These are phyloP conservation scores for Lagodon rhomboides DNA, from an alignment of 2,797 vertebrate genomes.

Conservation along the genomic window DNA sequence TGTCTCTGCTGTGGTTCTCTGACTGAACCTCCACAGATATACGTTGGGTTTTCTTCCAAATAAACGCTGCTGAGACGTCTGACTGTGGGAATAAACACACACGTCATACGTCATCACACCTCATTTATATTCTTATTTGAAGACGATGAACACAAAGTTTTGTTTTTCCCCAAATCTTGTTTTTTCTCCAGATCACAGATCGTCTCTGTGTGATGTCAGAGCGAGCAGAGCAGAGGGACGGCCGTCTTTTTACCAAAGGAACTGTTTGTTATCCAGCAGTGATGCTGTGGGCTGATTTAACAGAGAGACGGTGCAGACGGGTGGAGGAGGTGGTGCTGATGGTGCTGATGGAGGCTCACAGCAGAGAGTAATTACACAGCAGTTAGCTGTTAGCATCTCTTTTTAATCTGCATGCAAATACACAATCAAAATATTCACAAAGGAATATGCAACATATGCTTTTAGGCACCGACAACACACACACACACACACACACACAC, in stretches of 20 bases:
- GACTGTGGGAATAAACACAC: too few species aligned
- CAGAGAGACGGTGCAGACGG: constrained; percentile 9
- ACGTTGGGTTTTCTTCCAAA: too few species aligned
- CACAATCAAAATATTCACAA: constrained; percentile 27
- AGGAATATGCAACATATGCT: constrained; percentile 15
- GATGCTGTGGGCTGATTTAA: constrained; percentile 13
- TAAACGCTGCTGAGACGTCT: too few species aligned
- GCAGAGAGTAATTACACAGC: constrained; percentile 11
- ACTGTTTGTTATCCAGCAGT: constrained; percentile 21
- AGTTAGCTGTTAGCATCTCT: constrained; percentile 13
- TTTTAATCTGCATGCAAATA: constrained; percentile 32
- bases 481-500: neutral
- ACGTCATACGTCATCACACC: too few species aligned
- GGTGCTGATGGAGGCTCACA: neutral
- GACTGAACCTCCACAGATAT: too few species aligned
- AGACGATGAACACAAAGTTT: too few species aligned
- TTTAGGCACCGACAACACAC: neutral
- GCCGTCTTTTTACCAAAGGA: constrained; percentile 23
- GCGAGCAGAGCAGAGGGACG: neutral
- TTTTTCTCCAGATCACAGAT: too few species aligned
- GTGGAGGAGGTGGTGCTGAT: too few species aligned
- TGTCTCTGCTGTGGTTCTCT: too few species aligned
- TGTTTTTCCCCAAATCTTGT: too few species aligned
- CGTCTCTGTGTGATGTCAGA: neutral
- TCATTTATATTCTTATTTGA: too few species aligned